Evolutionary conservation across 2,888 invertebrate species (phyloP), one percentile per base, ranked within the genome.

Genomic region (Cremastinae sp.): DNA sequence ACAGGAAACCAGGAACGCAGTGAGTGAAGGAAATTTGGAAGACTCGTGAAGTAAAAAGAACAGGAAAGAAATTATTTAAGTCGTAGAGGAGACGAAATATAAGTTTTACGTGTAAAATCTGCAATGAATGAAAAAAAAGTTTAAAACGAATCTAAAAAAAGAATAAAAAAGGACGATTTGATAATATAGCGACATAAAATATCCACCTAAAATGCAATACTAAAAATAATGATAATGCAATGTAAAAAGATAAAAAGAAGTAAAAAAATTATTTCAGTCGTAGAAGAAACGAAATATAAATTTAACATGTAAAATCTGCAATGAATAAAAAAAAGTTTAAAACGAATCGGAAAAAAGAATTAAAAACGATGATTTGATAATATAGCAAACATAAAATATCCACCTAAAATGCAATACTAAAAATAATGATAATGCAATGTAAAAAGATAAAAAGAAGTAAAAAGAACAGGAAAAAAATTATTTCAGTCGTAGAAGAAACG

Each of bases 21-120:
- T 39, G 62, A 51, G 47, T 41, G 16, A 37, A 56, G 51, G 41
- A 62, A 53, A 65, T 51, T 43, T 64, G 28, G 14, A 43, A 51
- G 43, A 22, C 20, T 51, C 35, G 45, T 9, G 59, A 35, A 12
- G 8, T 43, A 14, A 18, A 62, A 47, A 59, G 45, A 55, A 12
- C 14, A 61, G 49, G 41, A 41, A 18, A n/a, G 28, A 18, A 14
- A 58, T 70, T 51, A 35, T 14, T 45, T 53, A 53, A 8, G 51
- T 7, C 22, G 41, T 56, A 37, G 49, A 74, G 35, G 45, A 53
- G 45, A 51, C 14, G 53, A 53, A 61, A 43, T 28, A 35, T 53
- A 45, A 49, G 22, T 70, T 16, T 28, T 28, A 5, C 5, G 28
- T 28, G 28, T 28, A 28, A 28, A 28, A 28, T 28, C 5, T 28